These are phyloP conservation scores for Drosophila quadrilineata DNA, from an alignment of 1,140 invertebrate species.

Conservation along the genomic window DNA sequence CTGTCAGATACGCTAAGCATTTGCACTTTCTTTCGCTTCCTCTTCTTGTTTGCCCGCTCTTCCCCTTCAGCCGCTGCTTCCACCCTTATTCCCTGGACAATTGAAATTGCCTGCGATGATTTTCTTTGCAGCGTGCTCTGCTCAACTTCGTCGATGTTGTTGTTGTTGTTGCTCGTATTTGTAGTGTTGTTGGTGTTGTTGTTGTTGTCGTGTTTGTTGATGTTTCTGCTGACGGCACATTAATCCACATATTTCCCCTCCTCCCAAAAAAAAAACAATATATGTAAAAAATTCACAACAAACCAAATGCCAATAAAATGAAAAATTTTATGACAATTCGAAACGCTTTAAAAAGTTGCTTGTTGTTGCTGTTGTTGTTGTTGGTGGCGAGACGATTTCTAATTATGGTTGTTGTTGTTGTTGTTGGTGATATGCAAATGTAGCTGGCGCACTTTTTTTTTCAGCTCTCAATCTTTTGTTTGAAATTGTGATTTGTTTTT, in stretches of 20 bases:
- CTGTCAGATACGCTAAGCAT: constrained; percentile 46
- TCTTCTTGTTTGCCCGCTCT: constrained; percentile 4
- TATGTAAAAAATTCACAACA: constrained; percentile 31
- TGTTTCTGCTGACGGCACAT: constrained; percentile 42
- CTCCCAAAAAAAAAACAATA: too few species aligned
- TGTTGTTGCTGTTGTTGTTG: constrained; percentile 20
- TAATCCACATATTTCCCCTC: constrained; percentile 60
- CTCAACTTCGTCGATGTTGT: constrained; percentile 9
- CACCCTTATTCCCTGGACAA: constrained; percentile 11
- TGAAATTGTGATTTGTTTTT: constrained; percentile 19
- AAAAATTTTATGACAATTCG: constrained; percentile 24
- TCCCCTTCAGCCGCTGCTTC: too few species aligned
- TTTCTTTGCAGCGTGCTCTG: constrained; percentile 27
- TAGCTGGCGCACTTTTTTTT: constrained; percentile 10
- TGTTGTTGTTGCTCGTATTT: constrained; percentile 9
- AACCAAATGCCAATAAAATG: constrained; percentile 19
- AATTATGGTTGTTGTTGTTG: too few species aligned
- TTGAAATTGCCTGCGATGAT: constrained; percentile 37
- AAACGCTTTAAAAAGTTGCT: constrained; percentile 17
- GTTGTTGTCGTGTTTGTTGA: constrained; percentile 13
- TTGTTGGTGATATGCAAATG: constrained; percentile 26
- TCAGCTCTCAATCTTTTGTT: constrained; percentile 24
- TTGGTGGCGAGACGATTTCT: too few species aligned
- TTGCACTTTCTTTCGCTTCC: constrained; percentile 26
- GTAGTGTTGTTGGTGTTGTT: constrained; percentile 12